Percentiles rank a stretch among this genome's conserved stretches.
These are phyloP conservation scores for Campodea augens DNA, from an alignment of 1,140 invertebrate species.

Conservation along the genomic window DNA sequence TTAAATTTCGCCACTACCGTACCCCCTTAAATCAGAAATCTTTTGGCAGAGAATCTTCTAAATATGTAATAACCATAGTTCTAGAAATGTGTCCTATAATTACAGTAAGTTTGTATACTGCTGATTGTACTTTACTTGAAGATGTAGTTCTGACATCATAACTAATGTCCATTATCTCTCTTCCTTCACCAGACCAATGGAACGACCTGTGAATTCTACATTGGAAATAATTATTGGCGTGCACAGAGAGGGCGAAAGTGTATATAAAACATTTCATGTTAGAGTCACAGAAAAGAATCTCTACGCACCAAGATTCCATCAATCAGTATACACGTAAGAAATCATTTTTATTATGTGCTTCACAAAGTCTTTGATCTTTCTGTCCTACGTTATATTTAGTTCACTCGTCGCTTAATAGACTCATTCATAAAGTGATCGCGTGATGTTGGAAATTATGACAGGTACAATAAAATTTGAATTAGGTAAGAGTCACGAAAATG, in stretches of 20 bases:
- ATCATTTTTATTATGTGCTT: background rate
- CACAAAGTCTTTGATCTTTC: background rate
- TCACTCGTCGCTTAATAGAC: too few species aligned
- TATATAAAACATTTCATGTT: background rate
- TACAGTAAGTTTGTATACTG: background rate
- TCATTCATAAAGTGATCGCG: too few species aligned
- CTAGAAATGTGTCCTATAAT: background rate
- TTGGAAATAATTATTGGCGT: background rate
- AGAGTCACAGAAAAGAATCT: background rate
- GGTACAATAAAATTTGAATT: too few species aligned
- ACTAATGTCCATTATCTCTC: background rate
- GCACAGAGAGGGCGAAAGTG: background rate
- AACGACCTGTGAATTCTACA: background rate
- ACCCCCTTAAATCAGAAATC: too few species aligned
- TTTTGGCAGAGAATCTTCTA: background rate
- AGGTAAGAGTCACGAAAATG: too few species aligned
- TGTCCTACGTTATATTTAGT: too few species aligned
- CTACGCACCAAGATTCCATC: background rate
- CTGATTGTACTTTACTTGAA: background rate
- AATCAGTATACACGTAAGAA: background rate
- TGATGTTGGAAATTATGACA: too few species aligned
- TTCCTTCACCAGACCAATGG: background rate
- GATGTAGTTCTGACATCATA: background rate
- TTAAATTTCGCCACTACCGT: too few species aligned
- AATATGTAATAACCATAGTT: background rate